Base-by-base conservation (phyloP, 2,113 vertebrate species). In the Elaphurus davidianus region DNA sequence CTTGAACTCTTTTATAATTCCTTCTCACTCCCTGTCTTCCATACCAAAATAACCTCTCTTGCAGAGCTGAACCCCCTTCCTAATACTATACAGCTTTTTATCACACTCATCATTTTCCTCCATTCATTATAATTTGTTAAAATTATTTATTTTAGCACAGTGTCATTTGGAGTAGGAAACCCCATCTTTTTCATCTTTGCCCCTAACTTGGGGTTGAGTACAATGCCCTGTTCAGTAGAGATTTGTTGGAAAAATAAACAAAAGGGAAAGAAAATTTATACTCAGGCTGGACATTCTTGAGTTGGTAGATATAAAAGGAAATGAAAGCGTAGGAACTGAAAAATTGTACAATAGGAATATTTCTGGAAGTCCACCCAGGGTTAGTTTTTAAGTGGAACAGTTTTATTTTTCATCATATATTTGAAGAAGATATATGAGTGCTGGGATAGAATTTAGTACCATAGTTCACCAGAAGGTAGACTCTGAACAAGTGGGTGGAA, bases 401-500 rank as follows among this genome's bases (percentile, higher is more conserved):
- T 79, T 94, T 84, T 15, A 45, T 82, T 90, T 97, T 93, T 76
- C 64, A 47, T 55, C 62, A 90, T 45, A 11, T 36, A 16, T 86
- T 83, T 94, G 62, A 85, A 83, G 67, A 96, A 74, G 52, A 33
- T 67, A 89, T 45, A 90, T 79, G 71, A 87, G 71, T 54, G 30
- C 78, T 33, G 57, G 95, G 83, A 71, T n/a, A 97, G 90, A 91
- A 91, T 52, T 50, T 90, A 33, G 91, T 84, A 94, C 40, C 55
- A 67, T 74, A 55, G 5, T 50, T 40, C 36, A 82, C 55, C 96
- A 97, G 92, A 96, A 95, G 94, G 91, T 45, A 85, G 87, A 47
- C 15, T 78, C 67, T 33, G 76, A 91, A 93, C 50, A 93, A 96
- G 96, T 83, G 88, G 78, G 21, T 64, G 17, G 88, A 81, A 83